A percentile compares a stretch with the other conserved stretches of the same genome.
These are phyloP conservation scores for Tautogolabrus adspersus DNA, from an alignment of 2,113 vertebrate species.

Conservation along the genomic window DNA sequence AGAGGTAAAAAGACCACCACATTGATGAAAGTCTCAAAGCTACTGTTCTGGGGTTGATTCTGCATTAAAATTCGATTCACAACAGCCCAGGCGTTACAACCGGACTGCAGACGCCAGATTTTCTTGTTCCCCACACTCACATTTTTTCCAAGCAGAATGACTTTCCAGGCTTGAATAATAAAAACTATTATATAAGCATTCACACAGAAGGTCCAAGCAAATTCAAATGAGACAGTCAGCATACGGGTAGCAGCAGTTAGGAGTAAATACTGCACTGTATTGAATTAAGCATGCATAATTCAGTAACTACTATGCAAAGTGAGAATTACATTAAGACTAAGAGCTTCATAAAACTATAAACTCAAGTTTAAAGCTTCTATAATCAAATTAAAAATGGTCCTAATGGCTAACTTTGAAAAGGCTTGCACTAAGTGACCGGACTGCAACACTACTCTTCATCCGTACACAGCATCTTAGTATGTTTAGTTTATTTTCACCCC, in stretches of 20 bases:
- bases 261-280: slow-evolving; percentile 2
- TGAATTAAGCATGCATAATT: slow-evolving; percentile 3
- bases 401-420: background rate
- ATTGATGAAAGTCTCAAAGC: slow-evolving; percentile 52
- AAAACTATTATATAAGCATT: slow-evolving; percentile 47
- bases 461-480: background rate
- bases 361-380: background rate
- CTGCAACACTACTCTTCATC: background rate
- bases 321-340: background rate
- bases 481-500: background rate
- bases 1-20: slow-evolving; percentile 53
- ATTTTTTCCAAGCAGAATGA: slow-evolving; percentile 45
- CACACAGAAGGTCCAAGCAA: background rate
- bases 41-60: slow-evolving; percentile 73
- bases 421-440: background rate
- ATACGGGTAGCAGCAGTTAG: background rate
- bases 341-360: background rate
- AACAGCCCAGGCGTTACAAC: slow-evolving; percentile 34
- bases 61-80: slow-evolving; percentile 56
- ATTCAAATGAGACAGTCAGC: slow-evolving; percentile 9
- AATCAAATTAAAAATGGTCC: background rate
- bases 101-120: slow-evolving; percentile 42
- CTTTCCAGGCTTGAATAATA: slow-evolving; percentile 54
- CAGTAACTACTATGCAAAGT: slow-evolving; percentile 7
- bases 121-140: slow-evolving; percentile 41